Evolutionary conservation across 2,113 vertebrate species (phyloP), one percentile per base, ranked within the genome.

Genomic region (Poecilia latipinna): DNA sequence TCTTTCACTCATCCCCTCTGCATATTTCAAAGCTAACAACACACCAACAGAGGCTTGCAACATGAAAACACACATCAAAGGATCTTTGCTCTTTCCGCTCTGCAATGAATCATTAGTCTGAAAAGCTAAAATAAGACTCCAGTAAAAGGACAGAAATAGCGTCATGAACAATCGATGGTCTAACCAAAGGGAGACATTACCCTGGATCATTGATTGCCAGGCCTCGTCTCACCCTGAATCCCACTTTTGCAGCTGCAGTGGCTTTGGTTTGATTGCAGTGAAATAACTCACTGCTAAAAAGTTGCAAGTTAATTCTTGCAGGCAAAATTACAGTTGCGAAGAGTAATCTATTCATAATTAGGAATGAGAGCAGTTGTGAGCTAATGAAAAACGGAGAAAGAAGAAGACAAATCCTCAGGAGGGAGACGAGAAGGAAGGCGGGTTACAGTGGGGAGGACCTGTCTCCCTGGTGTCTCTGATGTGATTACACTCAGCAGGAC

Each of bases 41-140:
- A 22, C 13, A 19, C 44, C 44, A 48, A 64, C 61, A 68, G 29
- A 75, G 22, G 24, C 51, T 7, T 57, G 51, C 44, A 66, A 54
- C 26, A 26, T 77, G 54, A 79, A 79, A 42, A 61, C 39, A 63
- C 73, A 81, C 68, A 80, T 77, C 39, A 87, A 86, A 82, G 77
- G 72, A 62, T 83, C 71, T 83, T 63, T 84, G 57, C 77, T 86
- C 72, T 70, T 62, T 80, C 75, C 84, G 72, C 68, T 78, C 69
- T 82, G 83, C 72, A 71, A 26, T 86, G 79, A 86, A 80, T 88
- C 80, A 86, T 86, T 80, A 85, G 71, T 82, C 75, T 82, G 87
- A 71, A 67, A 33, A 48, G 77, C 86, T 89, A 89, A 87, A 92
- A 89, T 81, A 91, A 90, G 86, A 82, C 75, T 61, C 70, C 17